Conservation (phyloP, 2,888 invertebrate genomes). For the Clostera curtula region DNA sequence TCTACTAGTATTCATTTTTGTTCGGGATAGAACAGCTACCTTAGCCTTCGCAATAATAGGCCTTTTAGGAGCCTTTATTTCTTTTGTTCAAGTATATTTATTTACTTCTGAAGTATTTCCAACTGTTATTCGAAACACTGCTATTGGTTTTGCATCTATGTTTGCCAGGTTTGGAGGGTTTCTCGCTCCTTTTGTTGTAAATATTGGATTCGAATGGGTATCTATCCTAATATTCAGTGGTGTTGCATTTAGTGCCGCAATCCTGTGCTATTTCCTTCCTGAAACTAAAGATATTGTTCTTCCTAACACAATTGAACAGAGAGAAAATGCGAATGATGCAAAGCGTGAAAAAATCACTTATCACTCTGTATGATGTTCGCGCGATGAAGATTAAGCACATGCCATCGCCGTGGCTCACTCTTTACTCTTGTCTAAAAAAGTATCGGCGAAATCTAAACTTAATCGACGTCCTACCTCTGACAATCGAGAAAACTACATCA, state of each 20-base stretch:
- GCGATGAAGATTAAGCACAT: no score
- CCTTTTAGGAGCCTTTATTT: slow-evolving; percentile 81
- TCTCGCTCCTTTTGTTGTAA: slow-evolving; percentile 79
- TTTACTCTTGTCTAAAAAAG: no score
- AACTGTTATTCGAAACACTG: slow-evolving; percentile 85
- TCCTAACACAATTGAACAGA: slow-evolving; percentile 51
- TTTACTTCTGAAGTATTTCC: slow-evolving; percentile 88
- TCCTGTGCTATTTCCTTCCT: slow-evolving; percentile 50
- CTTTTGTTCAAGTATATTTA: slow-evolving; percentile 80
- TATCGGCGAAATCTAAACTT: no score
- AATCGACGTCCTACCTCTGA: no score
- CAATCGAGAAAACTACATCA: no score
- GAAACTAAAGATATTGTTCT: slow-evolving; percentile 57
- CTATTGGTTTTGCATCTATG: slow-evolving; percentile 82
- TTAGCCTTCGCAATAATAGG: slow-evolving; percentile 83
- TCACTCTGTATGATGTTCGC: no score
- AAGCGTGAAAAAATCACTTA: no score
- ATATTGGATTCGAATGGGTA: slow-evolving; percentile 57
- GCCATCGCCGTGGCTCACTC: no score
- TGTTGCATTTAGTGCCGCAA: slow-evolving; percentile 44
- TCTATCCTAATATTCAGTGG: slow-evolving; percentile 53
- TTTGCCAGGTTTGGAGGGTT: slow-evolving; percentile 81
- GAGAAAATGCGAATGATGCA: slow-evolving; percentile 34
- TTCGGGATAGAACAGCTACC: slow-evolving; percentile 50
- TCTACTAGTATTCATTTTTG: slow-evolving; percentile 47